Evolutionary conservation across 2,888 invertebrate species (phyloP), one percentile per base, ranked within the genome.

Genomic region (Pollenia angustigena): DNA sequence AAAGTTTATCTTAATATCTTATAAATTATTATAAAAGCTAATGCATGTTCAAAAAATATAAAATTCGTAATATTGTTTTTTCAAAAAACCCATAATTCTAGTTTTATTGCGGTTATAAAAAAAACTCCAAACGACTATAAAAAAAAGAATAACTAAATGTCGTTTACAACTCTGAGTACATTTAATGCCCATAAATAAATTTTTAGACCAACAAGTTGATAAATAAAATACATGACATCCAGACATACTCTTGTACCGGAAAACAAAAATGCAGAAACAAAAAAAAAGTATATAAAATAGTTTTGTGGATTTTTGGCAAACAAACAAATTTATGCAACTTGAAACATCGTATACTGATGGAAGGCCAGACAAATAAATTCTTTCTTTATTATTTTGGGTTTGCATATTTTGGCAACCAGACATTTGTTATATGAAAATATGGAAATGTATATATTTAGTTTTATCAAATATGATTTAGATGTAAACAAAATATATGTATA

Each of bases 151-250:
- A 76, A 76, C 10, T 56, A 32, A 40, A 12, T 54, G 52, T 50
- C 16, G 54, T 32, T 4, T 54, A 54, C n/a, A 54, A 54, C 11
- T 44, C 54, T 23, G 23, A 64, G 8, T 40, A 52, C 18, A 54
- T 58, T 42, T 58, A 82, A 75, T 64, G 79, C 40, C 50, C 69
- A 79, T 82, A 82, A 85, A 82, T 82, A 86, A 82, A 80, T 79
- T 75, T 86, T 81, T 64, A 48, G 71, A 82, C 82, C 85, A 86
- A 86, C 85, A 86, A 86, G 85, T 81, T 81, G 62, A 81, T 72
- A 81, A 81, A 72, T 42, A 54, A 44, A 54, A 62, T 18, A 62
- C 4, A 71, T 76, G 54, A 18, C 54, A 76, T 3, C 2, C 68
- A 82, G 52, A 74, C 44, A 81, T 46, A 18, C 12, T 1, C 40